Evolutionary conservation across 2,888 invertebrate genomes (phyloP), one percentile per base, ranked within the genome.

Genomic region (Pterostichus niger): DNA sequence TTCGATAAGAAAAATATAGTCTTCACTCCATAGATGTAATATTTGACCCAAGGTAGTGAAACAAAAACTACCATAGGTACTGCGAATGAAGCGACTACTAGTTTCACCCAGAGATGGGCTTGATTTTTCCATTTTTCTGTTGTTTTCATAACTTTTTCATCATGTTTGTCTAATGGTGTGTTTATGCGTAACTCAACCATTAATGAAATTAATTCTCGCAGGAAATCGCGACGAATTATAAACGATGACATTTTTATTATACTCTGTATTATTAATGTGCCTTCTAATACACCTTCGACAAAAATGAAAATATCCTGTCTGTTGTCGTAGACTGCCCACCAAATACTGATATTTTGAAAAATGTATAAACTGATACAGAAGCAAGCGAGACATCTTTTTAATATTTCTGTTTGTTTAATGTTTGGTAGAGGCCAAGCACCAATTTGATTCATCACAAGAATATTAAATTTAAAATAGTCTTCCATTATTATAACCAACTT

Each of bases 381-480:
- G n/a, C 33, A 61, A 11, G 33, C 2, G 3, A 61, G n/a, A n/a
- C 61, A 61, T 31, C n/a, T 10, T 61, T 61, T 61, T 10, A 61
- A 33, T 9, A 33, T 61, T 33, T 61, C 61, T 61, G 13, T 33
- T 61, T 35, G 1, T 2, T 10, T 31, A 0, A 35, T 33, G 35
- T 61, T 61, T 35, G 61, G 61, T 61, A 61, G 4, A 33, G 61
- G 61, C 61, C 61, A 61, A 33, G n/a, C n/a, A 2, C 61, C 61
- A 35, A 61, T 61, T 61, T 61, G 61, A 4, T 61, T 61, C 61
- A 61, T 61, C 2, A 61, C 61, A 33, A 61, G 11, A n/a, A 61
- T 61, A n/a, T 35, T 61, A 11, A 33, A 61, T 11, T 61, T 61
- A n/a, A 61, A 61, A 61, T 61, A 61, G n/a, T 61, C 61, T 61